Evolutionary conservation across 2,888 invertebrate species (phyloP), one percentile per base, ranked within the genome.

Genomic region (Drosophila kuntzei): DNA sequence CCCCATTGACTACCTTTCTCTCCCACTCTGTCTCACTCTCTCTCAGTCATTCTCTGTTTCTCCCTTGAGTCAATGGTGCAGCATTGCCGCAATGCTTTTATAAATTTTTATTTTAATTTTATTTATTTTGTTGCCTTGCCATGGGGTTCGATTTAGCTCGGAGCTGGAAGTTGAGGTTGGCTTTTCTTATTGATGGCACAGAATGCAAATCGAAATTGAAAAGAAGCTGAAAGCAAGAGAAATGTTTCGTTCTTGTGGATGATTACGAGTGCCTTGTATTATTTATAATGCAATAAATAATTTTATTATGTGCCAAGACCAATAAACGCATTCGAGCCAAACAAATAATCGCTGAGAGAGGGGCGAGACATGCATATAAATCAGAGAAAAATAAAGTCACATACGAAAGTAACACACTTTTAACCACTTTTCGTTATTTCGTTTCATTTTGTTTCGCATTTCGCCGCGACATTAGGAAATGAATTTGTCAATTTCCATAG

Each of bases 201-300:
- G 47, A 68, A 71, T 71, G 82, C 82, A 76, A 80, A 85, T 83
- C 62, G 82, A 84, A 83, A 84, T 84, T 84, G 86, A 80, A 84
- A 79, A 69, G 74, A 68, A 64, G 62, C 66, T 44, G 60, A 47
- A 46, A 44, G 36, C 55, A 47, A 44, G 65, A 58, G 63, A 34
- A 34, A 39, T 63, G 60, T 32, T 59, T 58, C 63, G 32, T 47
- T 36, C 47, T 54, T 32, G 29, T 62, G 75, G 75, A 76, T 81
- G 74, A 81, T 87, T 84, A 84, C 79, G 67, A 66, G 62, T 54
- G 55, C 62, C 57, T 65, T 80, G 78, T 65, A 70, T 79, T 80
- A 76, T 80, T 86, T 86, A 87, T 87, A 87, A 83, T 83, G 86
- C 76, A 87, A 87, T 87, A 87, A 87, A 87, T 82, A 86, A 80